Evolutionary conservation across 2,113 vertebrate species (phyloP), one percentile per base, ranked within the genome.

Genomic region (Anthoscopus minutus): DNA sequence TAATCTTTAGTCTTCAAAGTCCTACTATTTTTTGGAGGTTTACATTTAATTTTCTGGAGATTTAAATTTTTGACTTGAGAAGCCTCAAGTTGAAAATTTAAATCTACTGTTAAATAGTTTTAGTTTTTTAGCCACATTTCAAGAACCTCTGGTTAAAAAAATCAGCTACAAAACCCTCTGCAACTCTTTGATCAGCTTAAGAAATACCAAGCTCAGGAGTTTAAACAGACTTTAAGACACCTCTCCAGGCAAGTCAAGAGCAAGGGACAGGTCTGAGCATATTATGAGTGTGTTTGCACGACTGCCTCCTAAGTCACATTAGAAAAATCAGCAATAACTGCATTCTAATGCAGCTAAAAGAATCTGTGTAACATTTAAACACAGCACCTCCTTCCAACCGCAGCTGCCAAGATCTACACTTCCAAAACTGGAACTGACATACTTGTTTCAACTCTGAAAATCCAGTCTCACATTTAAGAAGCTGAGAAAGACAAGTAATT

Each of bases 221-320:
- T 42, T 28, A 80, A 83, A 73, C 28, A 61, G 38, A 58, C 37
- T 83, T 65, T 73, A 60, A 15, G 28, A 87, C 47, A 77, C 22
- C 10, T 71, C 38, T 66, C 50, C 25, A 56, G 44, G 27, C 13
- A 90, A 45, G n/a, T n/a, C 30, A 57, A 71, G 13, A 72, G 44
- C 71, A 71, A 67, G 9, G 18, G 53, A 76, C 67, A 9, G 27
- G 23, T 81, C 5, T 10, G 16, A 93, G n/a, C 40, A 42, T 24
- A 7, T 19, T 16, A 45, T 0, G 9, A 56, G 16, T 21, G 33
- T 3, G 4, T 22, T 23, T 58, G n/a, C 13, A 7, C 0, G 0
- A 78, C 67, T 42, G 56, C 50, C 42, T 42, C 17, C 24, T 44
- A 77, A 38, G 10, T 15, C 50, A 57, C 42, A 28, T 6, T 17